phyloP scores from a whole-genome alignment of 2,113 vertebrate species.

The Crypturellus undulatus region DNA sequence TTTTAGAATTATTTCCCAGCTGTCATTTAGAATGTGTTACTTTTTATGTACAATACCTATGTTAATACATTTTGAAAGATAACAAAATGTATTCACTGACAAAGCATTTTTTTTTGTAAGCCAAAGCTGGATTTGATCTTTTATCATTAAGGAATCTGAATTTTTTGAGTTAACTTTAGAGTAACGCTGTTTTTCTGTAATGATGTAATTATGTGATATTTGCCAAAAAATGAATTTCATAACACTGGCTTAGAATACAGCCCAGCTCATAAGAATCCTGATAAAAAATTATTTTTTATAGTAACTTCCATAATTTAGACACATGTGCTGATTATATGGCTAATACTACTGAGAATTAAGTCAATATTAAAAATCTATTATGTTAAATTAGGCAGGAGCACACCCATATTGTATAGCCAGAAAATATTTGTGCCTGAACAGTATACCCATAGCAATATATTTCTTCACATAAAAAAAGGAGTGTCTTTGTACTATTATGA shows the following conservation, averaged over 20 bases:
- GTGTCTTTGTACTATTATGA: not conserved
- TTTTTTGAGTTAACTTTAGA: conserved; percentile 46
- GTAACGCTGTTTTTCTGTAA: conserved; percentile 52
- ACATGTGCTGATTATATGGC: conserved; percentile 43
- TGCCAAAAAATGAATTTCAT: conserved; percentile 64
- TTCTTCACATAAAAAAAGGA: not conserved
- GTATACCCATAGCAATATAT: not conserved
- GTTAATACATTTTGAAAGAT: not conserved
- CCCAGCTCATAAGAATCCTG: conserved; percentile 42
- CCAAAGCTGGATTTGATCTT: conserved; percentile 15
- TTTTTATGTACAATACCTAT: not conserved
- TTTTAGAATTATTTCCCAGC: too few species aligned
- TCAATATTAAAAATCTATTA: conserved; percentile 27
- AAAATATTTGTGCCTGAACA: conserved; percentile 46
- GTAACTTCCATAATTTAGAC: conserved; percentile 46
- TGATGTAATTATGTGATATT: conserved; percentile 62
- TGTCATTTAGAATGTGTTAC: not conserved
- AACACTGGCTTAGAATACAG: conserved; percentile 52
- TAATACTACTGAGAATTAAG: conserved; percentile 49
- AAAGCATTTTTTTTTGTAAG: not conserved
- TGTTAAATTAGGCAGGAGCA: conserved; percentile 43
- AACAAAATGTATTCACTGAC: not conserved
- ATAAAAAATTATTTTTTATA: conserved; percentile 56
- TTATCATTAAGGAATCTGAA: conserved; percentile 32
- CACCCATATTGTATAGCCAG: conserved; percentile 50